Evolutionary conservation across 2,113 vertebrate genomes (phyloP), one percentile per base, ranked within the genome.

Genomic region (Sorex araneus): DNA sequence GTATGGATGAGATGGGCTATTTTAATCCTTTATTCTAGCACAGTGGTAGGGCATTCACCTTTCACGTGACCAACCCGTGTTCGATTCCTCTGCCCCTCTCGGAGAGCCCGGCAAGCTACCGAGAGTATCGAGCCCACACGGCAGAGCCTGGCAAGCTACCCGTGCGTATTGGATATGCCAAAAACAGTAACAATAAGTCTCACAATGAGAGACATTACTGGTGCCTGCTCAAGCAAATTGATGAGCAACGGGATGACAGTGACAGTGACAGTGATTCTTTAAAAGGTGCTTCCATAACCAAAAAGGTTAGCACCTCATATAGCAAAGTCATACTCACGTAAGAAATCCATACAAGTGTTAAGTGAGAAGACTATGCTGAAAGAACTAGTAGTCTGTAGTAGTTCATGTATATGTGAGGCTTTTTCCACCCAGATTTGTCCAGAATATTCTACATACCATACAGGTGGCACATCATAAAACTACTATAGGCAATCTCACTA

Each of bases 401-500:
- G 10, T 3, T 43, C 27, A 0, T 21, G 19, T 34, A 32, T 27
- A 19, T 15, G 9, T 70, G 0, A 6, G 4, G 6, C 9, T 13
- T 75, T 54, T 36, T 47, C 19, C n/a, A n/a, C n/a, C 85, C 5
- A 0, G 0, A 0, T 73, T 28, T 32, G 21, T n/a, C 9, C 12
- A 1, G 11, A 27, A 0, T 10, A 7, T 13, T 43, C 57, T 63
- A 21, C 40, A 3, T 7, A 30, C 16, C 67, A 60, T 0, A 2
- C 23, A 32, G 6, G 27, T 34, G 7, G 12, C 9, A 16, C 10
- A 15, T 21, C 3, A 7, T 21, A 3, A 16, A 71, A 28, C 43
- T 13, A 4, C 23, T n/a, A 8, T 3, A 0, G 34, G 60, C 2
- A 23, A 28, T 2, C 8, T 21, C 6, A 2, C 43, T n/a, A 1